Conservation (phyloP, 2,797 vertebrate species). For the Crocodylus rhombifer region DNA sequence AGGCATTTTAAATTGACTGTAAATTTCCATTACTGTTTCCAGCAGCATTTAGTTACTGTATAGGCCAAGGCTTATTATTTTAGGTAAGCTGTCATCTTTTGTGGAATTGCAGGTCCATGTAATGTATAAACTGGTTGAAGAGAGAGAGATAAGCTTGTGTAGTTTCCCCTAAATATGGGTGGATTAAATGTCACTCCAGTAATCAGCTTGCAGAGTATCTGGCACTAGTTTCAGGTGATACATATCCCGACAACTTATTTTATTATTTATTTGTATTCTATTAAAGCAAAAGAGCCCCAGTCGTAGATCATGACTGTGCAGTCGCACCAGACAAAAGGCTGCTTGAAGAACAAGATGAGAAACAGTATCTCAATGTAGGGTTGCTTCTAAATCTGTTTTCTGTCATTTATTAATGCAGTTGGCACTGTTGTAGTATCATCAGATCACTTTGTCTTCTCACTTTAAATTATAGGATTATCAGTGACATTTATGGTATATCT, state of each 20-base stretch:
- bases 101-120: not conserved
- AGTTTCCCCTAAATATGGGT: not conserved
- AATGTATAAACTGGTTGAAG: accelerated
- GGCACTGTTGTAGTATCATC: not conserved
- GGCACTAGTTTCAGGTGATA: not conserved
- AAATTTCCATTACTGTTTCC: not conserved
- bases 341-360: not conserved
- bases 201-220: not conserved
- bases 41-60: not conserved
- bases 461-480: not conserved
- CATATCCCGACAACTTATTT: not conserved
- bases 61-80: not conserved
- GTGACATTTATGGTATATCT: not conserved
- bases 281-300: not conserved
- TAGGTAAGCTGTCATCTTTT: not conserved
- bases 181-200: not conserved
- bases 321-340: not conserved
- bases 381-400: not conserved
- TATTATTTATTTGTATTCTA: not conserved
- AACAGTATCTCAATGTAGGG: not conserved
- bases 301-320: not conserved
- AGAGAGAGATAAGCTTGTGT: not conserved
- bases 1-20: not conserved
- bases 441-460: not conserved
- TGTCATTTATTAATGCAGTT: not conserved